Evolutionary conservation across 2,888 invertebrate species (phyloP).

Genomic region (Archips xylosteana): DNA sequence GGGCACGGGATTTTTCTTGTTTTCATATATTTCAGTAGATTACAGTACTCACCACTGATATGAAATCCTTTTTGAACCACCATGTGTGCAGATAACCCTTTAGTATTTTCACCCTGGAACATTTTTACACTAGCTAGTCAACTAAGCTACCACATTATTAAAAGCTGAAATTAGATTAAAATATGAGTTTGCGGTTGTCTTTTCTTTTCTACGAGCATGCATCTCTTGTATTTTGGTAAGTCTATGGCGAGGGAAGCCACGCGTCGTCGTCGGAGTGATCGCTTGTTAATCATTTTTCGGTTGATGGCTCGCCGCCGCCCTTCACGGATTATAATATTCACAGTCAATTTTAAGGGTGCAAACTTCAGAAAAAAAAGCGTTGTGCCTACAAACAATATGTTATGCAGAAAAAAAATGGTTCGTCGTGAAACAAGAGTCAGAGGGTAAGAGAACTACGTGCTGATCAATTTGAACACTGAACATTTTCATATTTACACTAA

Average conservation of each 20-base stretch:
- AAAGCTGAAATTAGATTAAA: too few relatives aligned
- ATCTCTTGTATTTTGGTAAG: slow-evolving; percentile 47
- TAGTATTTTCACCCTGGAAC: too few relatives aligned
- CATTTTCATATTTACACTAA: not conserved
- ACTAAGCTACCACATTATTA: too few relatives aligned
- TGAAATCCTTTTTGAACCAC: too few relatives aligned
- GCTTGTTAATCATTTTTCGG: slow-evolving; percentile 85
- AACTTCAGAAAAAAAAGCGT: slow-evolving; percentile 54
- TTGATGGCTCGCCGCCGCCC: slow-evolving; percentile 79
- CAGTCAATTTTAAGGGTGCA: slow-evolving; percentile 70
- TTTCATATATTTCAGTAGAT: too few relatives aligned
- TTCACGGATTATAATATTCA: slow-evolving; percentile 73
- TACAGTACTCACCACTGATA: too few relatives aligned
- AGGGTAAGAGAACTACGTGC: not conserved
- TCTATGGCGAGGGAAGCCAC: slow-evolving; percentile 78
- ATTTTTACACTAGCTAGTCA: too few relatives aligned
- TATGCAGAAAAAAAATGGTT: not conserved
- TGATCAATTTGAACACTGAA: not conserved
- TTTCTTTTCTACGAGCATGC: too few relatives aligned
- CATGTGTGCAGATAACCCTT: too few relatives aligned
- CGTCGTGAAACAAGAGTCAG: not conserved
- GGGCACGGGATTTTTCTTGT: too few relatives aligned
- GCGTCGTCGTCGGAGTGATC: slow-evolving; percentile 82
- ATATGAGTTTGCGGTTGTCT: too few relatives aligned
- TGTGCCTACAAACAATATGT: slow-evolving; percentile 3